Evolutionary conservation across 2,888 invertebrate genomes (phyloP).

Genomic region (Pardosa pseudoannulata): DNA sequence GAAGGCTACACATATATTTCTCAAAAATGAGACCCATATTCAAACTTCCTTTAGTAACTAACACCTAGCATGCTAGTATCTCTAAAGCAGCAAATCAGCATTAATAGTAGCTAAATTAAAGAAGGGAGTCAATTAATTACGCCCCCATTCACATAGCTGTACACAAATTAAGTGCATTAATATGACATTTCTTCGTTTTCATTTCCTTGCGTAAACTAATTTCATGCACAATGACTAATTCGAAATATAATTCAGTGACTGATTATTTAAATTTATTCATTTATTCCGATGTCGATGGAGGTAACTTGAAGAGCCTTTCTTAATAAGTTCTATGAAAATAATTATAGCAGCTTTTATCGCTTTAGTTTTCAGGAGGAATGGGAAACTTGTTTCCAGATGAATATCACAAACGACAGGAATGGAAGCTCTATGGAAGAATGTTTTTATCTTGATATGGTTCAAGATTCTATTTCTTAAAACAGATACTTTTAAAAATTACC

Average conservation of each 20-base stretch:
- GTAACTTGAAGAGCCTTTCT: slow-evolving; percentile 6
- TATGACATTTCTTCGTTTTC: not conserved
- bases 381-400: no score
- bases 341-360: not conserved
- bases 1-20: no score
- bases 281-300: slow-evolving; percentile 6
- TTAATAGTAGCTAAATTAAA: not conserved
- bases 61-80: no score
- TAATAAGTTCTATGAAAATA: slow-evolving; percentile 13
- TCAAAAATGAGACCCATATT: no score
- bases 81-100: not conserved
- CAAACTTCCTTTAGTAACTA: no score
- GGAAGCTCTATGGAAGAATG: no score
- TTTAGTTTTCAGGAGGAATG: not conserved
- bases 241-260: not conserved
- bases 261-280: slow-evolving; percentile 15
- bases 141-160: not conserved
- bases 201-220: slow-evolving; percentile 4
- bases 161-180: slow-evolving; percentile 12
- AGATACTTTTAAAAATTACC: no score
- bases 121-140: not conserved
- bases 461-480: no score
- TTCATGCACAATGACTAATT: slow-evolving; percentile 15
- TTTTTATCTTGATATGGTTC: no score
- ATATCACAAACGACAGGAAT: no score